Evolutionary conservation across 2,797 vertebrate genomes (phyloP), one percentile per base, ranked within the genome.

Genomic region (Sardinella longiceps): DNA sequence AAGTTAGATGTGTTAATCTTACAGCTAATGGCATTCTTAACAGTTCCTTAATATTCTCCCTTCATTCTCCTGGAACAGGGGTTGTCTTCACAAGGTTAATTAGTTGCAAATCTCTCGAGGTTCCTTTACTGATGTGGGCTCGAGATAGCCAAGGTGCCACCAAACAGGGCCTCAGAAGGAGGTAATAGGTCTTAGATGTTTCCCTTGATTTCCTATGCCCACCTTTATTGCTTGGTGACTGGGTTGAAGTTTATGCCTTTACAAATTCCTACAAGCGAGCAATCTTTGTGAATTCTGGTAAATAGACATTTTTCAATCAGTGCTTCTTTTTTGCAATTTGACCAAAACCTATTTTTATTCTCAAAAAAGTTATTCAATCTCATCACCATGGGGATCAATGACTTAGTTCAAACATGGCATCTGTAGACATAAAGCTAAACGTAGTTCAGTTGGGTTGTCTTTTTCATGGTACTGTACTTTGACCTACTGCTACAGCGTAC

Each of bases 61-160:
- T 90, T 90, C 81, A 88, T 90, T 87, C 90, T 94, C 90, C 88
- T 23, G 88, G 89, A 92, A 92, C 94, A 90, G 92, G 93, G 92
- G 91, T 88, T 93, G 92, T 91, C 92, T 95, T 90, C 90, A 91
- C 95, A 96, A 96, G 95, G 95, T 96, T 96, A 96, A 96, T 96
- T 96, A 95, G 94, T 93, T 87, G 89, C 91, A 89, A 87, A 90
- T 94, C 94, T 93, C 94, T 86, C 63, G 93, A 93, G 95, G 91
- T 93, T 91, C 87, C 84, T 87, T 90, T 91, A 85, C 81, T 87
- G 89, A 94, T 94, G 92, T 92, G 90, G 90, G 94, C 91, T 94
- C 91, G 93, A 93, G 93, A 93, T 94, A 94, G 91, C 91, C 81
- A 74, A 85, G 92, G 91, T 93, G 90, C 92, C 90, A 93, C 90